phyloP scores from a whole-genome alignment of 2,113 vertebrate species.

The Rhinichthys klamathensis region DNA sequence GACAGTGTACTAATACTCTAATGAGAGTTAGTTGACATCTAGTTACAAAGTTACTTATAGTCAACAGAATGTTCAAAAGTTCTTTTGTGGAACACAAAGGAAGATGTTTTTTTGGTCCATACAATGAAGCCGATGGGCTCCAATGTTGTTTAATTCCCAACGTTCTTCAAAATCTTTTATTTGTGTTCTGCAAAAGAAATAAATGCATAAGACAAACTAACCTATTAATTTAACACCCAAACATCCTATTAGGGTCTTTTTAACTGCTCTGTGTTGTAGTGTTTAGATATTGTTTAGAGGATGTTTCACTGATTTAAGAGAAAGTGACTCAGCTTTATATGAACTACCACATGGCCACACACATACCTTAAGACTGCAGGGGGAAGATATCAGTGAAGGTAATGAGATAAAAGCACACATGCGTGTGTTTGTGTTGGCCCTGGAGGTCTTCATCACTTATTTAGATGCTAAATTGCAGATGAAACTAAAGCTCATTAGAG shows the following conservation, averaged over 20 bases:
- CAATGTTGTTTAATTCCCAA: no score
- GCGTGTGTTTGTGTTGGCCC: neutral
- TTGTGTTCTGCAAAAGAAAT: no score
- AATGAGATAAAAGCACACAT: constrained; percentile 17
- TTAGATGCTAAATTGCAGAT: constrained; percentile 13
- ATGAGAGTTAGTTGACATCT: no score
- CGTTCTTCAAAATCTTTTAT: no score
- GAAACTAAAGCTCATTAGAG: constrained; percentile 20
- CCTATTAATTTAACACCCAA: no score
- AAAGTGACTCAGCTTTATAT: constrained; percentile 10
- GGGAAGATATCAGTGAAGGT: neutral
- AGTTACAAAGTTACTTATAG: no score
- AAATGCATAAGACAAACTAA: no score
- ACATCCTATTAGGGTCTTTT: neutral
- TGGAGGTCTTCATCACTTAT: constrained; percentile 28
- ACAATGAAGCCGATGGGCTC: no score
- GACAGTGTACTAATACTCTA: no score
- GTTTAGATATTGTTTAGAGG: neutral
- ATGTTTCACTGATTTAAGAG: neutral
- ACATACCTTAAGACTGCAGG: neutral
- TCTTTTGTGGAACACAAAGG: no score
- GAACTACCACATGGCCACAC: neutral
- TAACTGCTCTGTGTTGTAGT: neutral
- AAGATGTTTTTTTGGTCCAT: no score
- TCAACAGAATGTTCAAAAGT: no score